A percentile compares a stretch with the other conserved stretches of the same genome.
Evolutionary conservation across 2,888 invertebrate species (phyloP).

Genomic region (Plagodis pulveraria): DNA sequence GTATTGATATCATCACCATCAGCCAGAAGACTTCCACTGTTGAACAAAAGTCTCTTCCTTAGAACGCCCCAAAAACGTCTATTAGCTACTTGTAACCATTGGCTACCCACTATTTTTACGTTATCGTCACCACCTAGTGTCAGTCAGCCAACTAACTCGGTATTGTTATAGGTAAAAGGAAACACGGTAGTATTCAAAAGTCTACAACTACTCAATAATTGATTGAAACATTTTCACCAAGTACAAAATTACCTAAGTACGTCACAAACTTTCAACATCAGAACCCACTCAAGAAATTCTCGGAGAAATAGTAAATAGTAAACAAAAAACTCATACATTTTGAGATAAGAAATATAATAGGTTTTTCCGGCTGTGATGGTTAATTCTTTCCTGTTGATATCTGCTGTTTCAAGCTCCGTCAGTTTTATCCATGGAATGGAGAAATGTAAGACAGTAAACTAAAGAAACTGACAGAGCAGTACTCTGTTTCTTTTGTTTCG

Average conservation of each 20-base stretch:
- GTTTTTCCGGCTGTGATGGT: slow-evolving; percentile 35
- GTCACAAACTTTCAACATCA: slow-evolving; percentile 20
- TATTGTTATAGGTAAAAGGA: too few species aligned
- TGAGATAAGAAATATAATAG: slow-evolving; percentile 37
- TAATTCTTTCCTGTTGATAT: slow-evolving; percentile 43
- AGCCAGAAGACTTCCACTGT: too few species aligned
- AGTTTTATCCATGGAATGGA: slow-evolving; percentile 55
- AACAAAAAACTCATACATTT: slow-evolving; percentile 16
- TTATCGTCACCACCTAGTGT: too few species aligned
- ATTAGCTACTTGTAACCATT: too few species aligned
- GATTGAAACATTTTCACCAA: too few species aligned
- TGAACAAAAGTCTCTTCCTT: too few species aligned
- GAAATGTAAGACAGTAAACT: slow-evolving; percentile 66
- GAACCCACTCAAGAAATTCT: slow-evolving; percentile 19
- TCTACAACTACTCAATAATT: too few species aligned
- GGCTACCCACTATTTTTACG: too few species aligned
- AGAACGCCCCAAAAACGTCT: too few species aligned
- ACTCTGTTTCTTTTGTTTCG: neutral
- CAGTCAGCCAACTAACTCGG: too few species aligned
- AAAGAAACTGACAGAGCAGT: slow-evolving; percentile 1
- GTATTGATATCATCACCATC: too few species aligned
- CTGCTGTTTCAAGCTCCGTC: slow-evolving; percentile 49
- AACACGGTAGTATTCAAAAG: too few species aligned
- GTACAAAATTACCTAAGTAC: slow-evolving; percentile 1
- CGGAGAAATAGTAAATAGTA: slow-evolving; percentile 1